A percentile compares a stretch with the other conserved stretches of the same genome.
These are phyloP conservation scores for Lagorchestes hirsutus DNA, from an alignment of 2,797 vertebrate genomes.

Conservation along the genomic window DNA sequence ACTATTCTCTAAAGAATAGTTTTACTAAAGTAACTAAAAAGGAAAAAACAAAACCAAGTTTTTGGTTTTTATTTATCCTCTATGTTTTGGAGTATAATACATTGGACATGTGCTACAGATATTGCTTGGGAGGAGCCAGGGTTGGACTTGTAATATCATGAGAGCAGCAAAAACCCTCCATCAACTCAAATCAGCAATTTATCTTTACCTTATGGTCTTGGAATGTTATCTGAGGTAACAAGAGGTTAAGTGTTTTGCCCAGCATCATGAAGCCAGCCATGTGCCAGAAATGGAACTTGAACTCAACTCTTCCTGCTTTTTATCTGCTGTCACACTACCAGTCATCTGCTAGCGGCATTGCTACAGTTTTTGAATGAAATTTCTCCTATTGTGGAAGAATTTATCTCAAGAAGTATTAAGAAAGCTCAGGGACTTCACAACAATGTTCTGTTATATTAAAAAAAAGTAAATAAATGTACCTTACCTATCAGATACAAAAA, in stretches of 20 bases:
- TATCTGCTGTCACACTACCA: not conserved
- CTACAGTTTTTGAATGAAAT: slow-evolving; percentile 67
- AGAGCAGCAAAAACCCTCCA: not conserved
- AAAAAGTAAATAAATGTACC: slow-evolving; percentile 36
- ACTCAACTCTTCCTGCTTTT: not conserved
- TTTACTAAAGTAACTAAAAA: not conserved
- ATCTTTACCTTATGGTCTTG: not conserved
- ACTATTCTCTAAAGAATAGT: not conserved
- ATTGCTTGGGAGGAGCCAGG: not conserved
- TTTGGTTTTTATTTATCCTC: slow-evolving; percentile 38
- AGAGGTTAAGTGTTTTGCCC: not conserved
- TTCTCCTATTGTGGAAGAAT: slow-evolving; percentile 63
- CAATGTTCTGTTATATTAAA: slow-evolving; percentile 2
- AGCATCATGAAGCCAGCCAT: not conserved
- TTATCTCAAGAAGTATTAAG: slow-evolving; percentile 72
- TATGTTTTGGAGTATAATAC: slow-evolving; percentile 50
- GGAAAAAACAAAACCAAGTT: not conserved
- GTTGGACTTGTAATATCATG: not conserved
- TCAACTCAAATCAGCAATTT: not conserved
- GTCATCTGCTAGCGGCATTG: not conserved
- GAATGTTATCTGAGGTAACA: not conserved
- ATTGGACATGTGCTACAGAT: not conserved
- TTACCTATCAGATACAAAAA: slow-evolving; percentile 63
- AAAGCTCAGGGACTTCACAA: slow-evolving; percentile 53
- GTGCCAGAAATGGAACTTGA: not conserved